Percentiles rank a stretch among this genome's conserved stretches.
These are phyloP conservation scores for Platygyra sinensis DNA, from an alignment of 64 coral and sea anemone genomes.

Conservation along the genomic window DNA sequence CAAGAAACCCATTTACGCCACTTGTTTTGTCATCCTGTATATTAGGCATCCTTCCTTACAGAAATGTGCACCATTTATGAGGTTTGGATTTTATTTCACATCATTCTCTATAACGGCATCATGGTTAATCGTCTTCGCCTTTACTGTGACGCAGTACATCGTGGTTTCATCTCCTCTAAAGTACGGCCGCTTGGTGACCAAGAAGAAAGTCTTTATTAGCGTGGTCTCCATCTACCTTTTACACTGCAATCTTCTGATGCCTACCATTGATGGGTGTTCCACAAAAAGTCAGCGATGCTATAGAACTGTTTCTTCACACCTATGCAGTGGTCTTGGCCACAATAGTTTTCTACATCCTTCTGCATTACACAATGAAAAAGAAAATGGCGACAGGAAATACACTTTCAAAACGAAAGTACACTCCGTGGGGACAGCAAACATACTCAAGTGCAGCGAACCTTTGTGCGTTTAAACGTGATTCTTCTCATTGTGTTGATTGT, in stretches of 20 bases:
- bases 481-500: no score
- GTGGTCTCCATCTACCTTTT: neutral
- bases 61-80: neutral
- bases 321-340: neutral
- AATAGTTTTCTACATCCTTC: conserved; percentile 3
- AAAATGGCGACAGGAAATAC: neutral
- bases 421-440: neutral
- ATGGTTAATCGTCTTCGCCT: conserved; percentile 26
- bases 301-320: conserved; percentile 2
- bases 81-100: neutral
- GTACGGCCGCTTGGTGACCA: conserved; percentile 27
- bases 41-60: neutral
- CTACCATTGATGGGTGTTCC: conserved; percentile 14
- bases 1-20: conserved; percentile 31
- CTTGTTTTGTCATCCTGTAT: neutral
- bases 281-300: neutral
- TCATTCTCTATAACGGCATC: neutral
- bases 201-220: neutral
- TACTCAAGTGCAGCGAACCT: neutral
- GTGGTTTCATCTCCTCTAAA: conserved; percentile 35
- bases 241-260: neutral
- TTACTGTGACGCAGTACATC: conserved; percentile 17
- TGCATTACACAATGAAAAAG: conserved; percentile 9
- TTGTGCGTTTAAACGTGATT: no score
- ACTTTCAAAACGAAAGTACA: neutral